These are phyloP conservation scores for Varanus komodoensis DNA, from an alignment of 2,113 vertebrate genomes.

Conservation along the genomic window DNA sequence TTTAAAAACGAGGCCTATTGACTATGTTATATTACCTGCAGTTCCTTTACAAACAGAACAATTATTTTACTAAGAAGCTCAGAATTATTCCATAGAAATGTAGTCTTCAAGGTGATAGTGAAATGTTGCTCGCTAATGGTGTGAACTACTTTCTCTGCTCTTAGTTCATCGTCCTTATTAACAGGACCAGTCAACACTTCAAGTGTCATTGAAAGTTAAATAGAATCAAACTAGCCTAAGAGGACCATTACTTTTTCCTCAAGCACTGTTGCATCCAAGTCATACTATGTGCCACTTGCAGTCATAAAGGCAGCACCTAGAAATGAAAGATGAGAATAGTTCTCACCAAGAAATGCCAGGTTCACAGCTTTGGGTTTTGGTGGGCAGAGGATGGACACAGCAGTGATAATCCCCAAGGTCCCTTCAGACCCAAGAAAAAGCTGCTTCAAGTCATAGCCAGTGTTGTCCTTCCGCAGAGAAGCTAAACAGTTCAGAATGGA, in stretches of 20 bases:
- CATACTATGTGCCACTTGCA: background rate
- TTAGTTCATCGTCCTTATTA: background rate
- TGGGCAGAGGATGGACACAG: constrained; percentile 91
- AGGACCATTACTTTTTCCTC: background rate
- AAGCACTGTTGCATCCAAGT: background rate
- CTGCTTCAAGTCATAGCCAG: constrained; percentile 97
- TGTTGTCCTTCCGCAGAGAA: constrained; percentile 93
- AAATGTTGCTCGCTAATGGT: background rate
- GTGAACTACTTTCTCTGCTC: background rate
- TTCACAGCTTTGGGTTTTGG: constrained; percentile 88
- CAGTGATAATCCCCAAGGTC: constrained; percentile 92
- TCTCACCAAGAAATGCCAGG: constrained; percentile 90
- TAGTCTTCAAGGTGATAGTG: background rate
- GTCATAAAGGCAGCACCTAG: background rate
- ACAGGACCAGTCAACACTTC: background rate
- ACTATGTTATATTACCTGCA: background rate
- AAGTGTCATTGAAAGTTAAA: background rate
- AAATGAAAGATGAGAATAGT: background rate
- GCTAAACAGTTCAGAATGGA: constrained; percentile 85
- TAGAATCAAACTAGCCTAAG: background rate
- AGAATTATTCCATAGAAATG: background rate
- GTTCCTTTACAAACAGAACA: background rate
- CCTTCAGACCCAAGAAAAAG: constrained; percentile 96
- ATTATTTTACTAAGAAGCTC: background rate
- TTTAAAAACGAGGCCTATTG: background rate